Evolutionary conservation across 2,113 vertebrate genomes (phyloP).

Genomic region (Rhombomys opimus): DNA sequence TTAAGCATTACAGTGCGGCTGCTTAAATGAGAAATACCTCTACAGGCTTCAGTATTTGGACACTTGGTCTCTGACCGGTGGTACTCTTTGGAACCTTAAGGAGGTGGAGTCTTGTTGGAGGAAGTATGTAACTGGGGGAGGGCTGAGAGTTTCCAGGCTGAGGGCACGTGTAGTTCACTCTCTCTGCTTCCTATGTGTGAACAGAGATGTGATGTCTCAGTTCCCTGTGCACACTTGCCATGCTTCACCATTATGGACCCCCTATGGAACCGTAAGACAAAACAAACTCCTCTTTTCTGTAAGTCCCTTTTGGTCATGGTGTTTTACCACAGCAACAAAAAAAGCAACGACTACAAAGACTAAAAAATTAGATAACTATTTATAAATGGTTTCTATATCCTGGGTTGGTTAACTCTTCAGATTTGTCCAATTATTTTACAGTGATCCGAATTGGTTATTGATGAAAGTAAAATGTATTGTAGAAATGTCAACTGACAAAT

Average conservation of each 20-base stretch:
- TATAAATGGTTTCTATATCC: slow-evolving; percentile 35
- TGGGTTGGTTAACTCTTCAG: slow-evolving; percentile 20
- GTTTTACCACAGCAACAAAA: background rate
- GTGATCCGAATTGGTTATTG: slow-evolving; percentile 51
- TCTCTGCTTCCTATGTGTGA: background rate
- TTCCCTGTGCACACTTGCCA: too few relatives aligned
- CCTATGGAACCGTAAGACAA: background rate
- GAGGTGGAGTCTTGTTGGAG: background rate
- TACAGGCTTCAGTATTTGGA: background rate
- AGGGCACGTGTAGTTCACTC: too few relatives aligned
- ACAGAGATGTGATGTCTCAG: background rate
- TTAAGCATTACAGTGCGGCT: background rate
- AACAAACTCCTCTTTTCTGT: background rate
- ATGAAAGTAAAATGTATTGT: slow-evolving; percentile 26
- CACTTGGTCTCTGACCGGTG: background rate
- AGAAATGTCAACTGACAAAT: slow-evolving; percentile 47
- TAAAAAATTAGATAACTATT: background rate
- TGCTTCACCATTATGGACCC: background rate
- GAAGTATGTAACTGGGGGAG: background rate
- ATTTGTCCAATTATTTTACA: slow-evolving; percentile 30
- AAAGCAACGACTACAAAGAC: background rate
- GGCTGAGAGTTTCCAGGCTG: background rate
- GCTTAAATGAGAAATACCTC: background rate
- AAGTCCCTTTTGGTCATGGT: background rate
- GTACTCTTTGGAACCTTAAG: background rate